Evolutionary conservation across 2,113 vertebrate species (phyloP).

Genomic region (Sitta europaea): DNA sequence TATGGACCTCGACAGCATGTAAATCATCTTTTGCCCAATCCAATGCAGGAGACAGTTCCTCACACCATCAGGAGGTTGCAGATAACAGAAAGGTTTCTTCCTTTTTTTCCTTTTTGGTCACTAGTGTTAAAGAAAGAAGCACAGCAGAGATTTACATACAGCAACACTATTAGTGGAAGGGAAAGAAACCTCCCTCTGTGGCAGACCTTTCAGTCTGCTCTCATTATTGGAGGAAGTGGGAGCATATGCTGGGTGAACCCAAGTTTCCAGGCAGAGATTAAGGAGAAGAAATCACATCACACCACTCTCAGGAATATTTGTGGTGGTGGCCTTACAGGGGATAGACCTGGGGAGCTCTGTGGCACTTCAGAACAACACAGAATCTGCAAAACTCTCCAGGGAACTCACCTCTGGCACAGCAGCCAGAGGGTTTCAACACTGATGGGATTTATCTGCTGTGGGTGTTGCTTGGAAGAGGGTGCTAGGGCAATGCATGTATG

Average conservation of each 20-base stretch:
- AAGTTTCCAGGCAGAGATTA: neutral
- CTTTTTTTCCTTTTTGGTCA: neutral
- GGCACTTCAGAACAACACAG: neutral
- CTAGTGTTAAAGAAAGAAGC: neutral
- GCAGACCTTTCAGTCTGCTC: neutral
- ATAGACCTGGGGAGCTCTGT: neutral
- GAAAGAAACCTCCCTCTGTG: neutral
- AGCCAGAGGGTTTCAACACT: neutral
- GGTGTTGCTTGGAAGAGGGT: neutral
- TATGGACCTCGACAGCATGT: neutral
- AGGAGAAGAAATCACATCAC: neutral
- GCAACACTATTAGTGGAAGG: neutral
- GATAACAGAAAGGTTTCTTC: neutral
- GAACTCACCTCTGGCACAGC: neutral
- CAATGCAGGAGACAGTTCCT: neutral
- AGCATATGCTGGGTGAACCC: neutral
- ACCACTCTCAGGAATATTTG: neutral
- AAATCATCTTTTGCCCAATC: neutral
- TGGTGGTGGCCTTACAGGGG: neutral
- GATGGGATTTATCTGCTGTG: neutral
- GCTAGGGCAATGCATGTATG: neutral
- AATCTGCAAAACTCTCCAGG: neutral
- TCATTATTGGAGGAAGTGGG: neutral
- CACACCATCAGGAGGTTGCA: neutral
- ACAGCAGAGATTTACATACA: neutral